Conservation (phyloP, 2,888 invertebrate species). For the Meliscaeva auricollis region DNA sequence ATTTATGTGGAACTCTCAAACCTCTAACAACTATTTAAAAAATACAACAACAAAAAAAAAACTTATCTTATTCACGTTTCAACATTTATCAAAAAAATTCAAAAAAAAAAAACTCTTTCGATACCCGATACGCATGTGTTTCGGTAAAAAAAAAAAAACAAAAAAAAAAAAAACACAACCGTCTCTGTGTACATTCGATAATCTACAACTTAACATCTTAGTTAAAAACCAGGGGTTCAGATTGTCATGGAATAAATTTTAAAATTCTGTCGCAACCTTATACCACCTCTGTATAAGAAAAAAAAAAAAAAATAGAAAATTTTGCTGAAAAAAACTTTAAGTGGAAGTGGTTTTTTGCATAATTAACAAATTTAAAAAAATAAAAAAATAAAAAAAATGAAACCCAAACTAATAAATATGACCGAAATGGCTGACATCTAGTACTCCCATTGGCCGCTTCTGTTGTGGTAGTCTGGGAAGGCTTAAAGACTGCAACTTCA, state of each 20-base stretch:
- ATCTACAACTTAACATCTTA: conserved; percentile 76
- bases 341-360: conserved; percentile 37
- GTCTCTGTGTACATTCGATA: conserved; percentile 56
- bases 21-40: conserved; percentile 45
- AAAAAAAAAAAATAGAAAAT: conserved; percentile 29
- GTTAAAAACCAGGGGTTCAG: conserved; percentile 54
- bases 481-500: conserved; percentile 43
- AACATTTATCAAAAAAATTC: conserved; percentile 28
- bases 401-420: conserved; percentile 40
- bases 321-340: neutral
- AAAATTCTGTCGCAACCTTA: conserved; percentile 68
- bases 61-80: conserved; percentile 32
- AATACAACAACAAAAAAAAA: conserved; percentile 5
- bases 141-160: conserved; percentile 16
- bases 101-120: conserved; percentile 29
- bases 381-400: conserved; percentile 18
- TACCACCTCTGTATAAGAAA: conserved; percentile 13
- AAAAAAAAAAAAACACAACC: neutral
- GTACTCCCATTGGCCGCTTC: conserved; percentile 31
- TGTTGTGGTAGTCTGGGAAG: conserved; percentile 36
- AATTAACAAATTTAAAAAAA: conserved; percentile 45
- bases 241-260: conserved; percentile 70
- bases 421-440: conserved; percentile 47
- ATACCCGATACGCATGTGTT: conserved; percentile 68
- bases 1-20: conserved; percentile 57